Conservation (phyloP, 2,113 vertebrate genomes). For the Oophaga pumilio region DNA sequence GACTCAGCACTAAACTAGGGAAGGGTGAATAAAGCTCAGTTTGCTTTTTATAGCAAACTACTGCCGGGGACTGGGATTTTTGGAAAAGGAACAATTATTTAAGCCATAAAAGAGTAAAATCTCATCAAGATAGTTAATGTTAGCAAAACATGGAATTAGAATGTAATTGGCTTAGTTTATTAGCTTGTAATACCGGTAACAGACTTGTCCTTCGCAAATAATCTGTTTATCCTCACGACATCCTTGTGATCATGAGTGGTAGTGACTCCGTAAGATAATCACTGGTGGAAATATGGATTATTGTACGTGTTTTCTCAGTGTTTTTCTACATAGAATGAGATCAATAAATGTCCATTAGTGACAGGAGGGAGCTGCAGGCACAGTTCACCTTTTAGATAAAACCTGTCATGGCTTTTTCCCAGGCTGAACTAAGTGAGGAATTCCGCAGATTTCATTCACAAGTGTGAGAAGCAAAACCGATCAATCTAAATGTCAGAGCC, state of each 20-base stretch:
- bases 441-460: conserved; percentile 31
- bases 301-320: not conserved
- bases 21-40: too few relatives aligned
- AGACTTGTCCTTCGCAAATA: too few relatives aligned
- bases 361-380: not conserved
- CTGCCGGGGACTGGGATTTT: too few relatives aligned
- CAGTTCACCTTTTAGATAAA: not conserved
- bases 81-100: not conserved
- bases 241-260: not conserved
- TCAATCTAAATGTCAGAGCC: conserved; percentile 16
- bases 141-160: not conserved
- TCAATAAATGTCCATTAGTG: conserved; percentile 7
- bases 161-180: not conserved
- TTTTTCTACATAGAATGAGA: conserved; percentile 3
- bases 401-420: not conserved
- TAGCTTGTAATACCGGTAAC: not conserved
- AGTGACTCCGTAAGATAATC: too few relatives aligned
- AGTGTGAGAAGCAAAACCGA: conserved; percentile 13
- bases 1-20: too few relatives aligned
- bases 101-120: not conserved
- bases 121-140: not conserved
- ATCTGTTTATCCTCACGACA: not conserved
- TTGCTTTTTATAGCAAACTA: too few relatives aligned
- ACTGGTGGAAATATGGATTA: not conserved
- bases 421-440: conserved; percentile 2